A percentile compares a stretch with the other conserved stretches of the same genome.
These are phyloP conservation scores for Drosophila seclusa DNA, from an alignment of 2,888 invertebrate species.

Conservation along the genomic window DNA sequence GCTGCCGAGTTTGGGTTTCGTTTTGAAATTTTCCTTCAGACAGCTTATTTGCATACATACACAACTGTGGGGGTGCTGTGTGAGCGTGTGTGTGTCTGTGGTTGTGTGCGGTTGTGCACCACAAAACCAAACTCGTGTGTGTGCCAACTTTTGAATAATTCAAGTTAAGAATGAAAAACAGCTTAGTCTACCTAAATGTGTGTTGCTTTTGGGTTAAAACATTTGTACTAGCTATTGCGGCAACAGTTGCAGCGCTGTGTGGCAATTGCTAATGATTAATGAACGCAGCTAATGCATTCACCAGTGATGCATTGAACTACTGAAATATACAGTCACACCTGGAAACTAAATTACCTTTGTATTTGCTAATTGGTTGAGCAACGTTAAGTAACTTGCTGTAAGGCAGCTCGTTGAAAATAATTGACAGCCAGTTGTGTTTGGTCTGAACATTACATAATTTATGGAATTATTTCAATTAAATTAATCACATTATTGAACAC, in stretches of 20 bases:
- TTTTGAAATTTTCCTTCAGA: constrained; percentile 44
- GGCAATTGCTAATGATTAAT: constrained; percentile 28
- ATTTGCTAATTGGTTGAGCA: constrained; percentile 2
- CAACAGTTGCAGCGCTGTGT: constrained; percentile 2
- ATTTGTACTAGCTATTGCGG: constrained; percentile 19
- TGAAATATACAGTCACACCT: constrained; percentile 2
- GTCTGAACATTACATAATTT: constrained; percentile 3
- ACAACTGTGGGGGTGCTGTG: not conserved
- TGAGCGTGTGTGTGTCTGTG: not conserved
- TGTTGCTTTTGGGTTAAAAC: constrained; percentile 8
- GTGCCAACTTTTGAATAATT: constrained; percentile 7
- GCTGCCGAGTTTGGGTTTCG: constrained; percentile 23
- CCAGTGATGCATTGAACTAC: constrained; percentile 2
- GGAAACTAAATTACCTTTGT: not conserved
- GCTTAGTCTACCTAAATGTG: not conserved
- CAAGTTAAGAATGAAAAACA: not conserved
- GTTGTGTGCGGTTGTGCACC: constrained; percentile 2
- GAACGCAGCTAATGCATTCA: constrained; percentile 10
- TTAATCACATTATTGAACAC: not conserved
- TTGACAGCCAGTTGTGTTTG: not conserved
- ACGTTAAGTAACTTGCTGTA: not conserved
- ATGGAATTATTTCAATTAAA: not conserved
- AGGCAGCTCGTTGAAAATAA: not conserved
- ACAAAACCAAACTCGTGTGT: constrained; percentile 16
- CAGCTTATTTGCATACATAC: constrained; percentile 64